Percentiles rank a stretch among this genome's conserved stretches.
phyloP scores from a whole-genome alignment of 2,888 invertebrate genomes.

The Hemaris fuciformis region DNA sequence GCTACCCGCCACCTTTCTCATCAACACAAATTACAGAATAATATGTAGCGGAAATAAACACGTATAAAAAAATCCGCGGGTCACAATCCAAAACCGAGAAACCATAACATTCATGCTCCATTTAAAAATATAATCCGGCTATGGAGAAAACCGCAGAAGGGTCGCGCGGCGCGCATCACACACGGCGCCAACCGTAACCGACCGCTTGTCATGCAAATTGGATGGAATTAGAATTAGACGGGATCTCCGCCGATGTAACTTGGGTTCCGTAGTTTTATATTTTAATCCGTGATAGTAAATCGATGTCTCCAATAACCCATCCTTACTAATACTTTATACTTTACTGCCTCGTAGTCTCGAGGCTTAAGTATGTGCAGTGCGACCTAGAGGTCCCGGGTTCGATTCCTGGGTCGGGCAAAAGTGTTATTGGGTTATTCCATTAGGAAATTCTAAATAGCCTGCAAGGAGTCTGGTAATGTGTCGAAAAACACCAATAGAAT shows the following conservation, averaged over 20 bases:
- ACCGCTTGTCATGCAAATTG: conserved; percentile 9
- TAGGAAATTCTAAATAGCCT: no score
- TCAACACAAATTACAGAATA: not conserved
- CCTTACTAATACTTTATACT: no score
- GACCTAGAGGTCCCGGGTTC: no score
- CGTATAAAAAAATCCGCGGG: not conserved
- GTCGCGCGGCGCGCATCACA: not conserved
- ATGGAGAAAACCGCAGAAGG: conserved; percentile 14
- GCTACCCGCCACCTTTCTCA: no score
- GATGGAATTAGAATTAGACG: not conserved
- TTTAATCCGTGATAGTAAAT: not conserved
- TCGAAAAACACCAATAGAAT: no score
- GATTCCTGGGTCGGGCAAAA: no score
- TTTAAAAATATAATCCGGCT: conserved; percentile 13
- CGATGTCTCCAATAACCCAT: no score
- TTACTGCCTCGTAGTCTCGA: no score
- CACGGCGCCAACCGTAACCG: not conserved
- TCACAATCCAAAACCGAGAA: not conserved
- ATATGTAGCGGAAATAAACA: not conserved
- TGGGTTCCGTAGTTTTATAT: not conserved
- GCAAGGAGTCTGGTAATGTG: no score
- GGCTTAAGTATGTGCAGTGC: no score
- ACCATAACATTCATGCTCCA: not conserved
- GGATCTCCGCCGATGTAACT: not conserved
- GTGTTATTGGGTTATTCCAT: no score